A percentile compares a stretch with the other conserved stretches of the same genome.
Conservation (phyloP, 2,888 invertebrate genomes). For the Agrotis exclamationis region DNA sequence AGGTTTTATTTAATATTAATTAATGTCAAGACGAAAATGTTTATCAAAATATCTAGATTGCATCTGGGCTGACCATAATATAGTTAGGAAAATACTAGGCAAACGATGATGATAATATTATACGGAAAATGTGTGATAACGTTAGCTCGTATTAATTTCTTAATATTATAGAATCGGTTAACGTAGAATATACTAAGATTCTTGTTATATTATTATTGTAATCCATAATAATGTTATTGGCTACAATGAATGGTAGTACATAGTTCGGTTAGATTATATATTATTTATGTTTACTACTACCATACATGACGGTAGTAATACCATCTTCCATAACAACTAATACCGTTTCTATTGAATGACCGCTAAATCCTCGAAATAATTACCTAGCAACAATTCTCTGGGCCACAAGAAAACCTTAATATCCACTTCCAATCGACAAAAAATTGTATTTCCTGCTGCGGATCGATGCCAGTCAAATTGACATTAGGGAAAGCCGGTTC, state of each 20-base stretch:
- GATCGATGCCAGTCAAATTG: constrained; percentile 48
- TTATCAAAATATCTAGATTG: too few species aligned
- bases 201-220: not conserved
- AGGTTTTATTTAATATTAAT: too few species aligned
- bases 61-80: too few species aligned
- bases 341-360: constrained; percentile 7
- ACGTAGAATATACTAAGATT: not conserved
- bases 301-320: not conserved
- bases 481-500: constrained; percentile 42
- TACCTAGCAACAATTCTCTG: not conserved
- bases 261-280: not conserved
- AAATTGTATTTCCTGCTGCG: constrained; percentile 21
- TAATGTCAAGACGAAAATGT: too few species aligned
- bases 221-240: not conserved
- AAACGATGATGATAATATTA: too few species aligned
- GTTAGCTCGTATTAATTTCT: too few species aligned
- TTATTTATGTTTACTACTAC: not conserved
- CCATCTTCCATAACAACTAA: not conserved
- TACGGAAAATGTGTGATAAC: too few species aligned
- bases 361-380: constrained; percentile 8
- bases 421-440: constrained; percentile 25
- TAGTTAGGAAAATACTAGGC: too few species aligned
- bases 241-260: not conserved
- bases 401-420: constrained; percentile 35
- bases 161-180: too few species aligned